Evolutionary conservation across 2,888 invertebrate genomes (phyloP).

Genomic region (Drosophila crucigera): DNA sequence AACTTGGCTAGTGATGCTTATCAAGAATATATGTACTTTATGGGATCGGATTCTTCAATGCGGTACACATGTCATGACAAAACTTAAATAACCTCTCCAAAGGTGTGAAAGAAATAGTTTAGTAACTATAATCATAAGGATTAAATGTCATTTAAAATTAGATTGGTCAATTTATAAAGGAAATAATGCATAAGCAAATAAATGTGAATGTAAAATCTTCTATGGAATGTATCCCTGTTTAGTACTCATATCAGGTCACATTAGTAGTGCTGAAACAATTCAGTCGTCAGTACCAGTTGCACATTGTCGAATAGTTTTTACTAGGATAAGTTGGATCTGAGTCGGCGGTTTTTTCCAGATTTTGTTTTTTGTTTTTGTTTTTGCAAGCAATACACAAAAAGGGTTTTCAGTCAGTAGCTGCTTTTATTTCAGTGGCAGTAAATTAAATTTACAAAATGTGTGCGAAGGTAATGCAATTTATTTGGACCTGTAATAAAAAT

Average conservation of each 20-base stretch:
- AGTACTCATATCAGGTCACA: not conserved
- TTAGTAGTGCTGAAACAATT: not conserved
- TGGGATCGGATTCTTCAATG: not conserved
- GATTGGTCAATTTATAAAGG: not conserved
- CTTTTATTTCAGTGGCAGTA: conserved; percentile 29
- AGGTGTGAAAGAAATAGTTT: not conserved
- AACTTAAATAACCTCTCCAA: not conserved
- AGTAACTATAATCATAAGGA: not conserved
- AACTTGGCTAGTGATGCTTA: not conserved
- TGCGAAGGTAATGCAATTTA: conserved; percentile 70
- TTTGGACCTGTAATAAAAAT: conserved; percentile 80
- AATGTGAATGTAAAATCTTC: not conserved
- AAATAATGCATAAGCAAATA: not conserved
- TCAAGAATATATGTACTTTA: not conserved
- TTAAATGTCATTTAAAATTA: not conserved
- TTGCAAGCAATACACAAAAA: not conserved
- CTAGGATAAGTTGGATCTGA: not conserved
- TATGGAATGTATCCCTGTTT: not conserved
- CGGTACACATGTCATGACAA: not conserved
- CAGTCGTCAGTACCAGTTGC: not conserved
- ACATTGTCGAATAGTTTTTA: too few species aligned
- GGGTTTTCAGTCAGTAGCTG: conserved; percentile 20
- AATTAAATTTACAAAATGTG: conserved; percentile 74
- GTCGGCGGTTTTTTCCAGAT: not conserved
- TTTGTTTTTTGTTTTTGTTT: not conserved